These are phyloP conservation scores for Brachionus asplanchnoidis DNA, from an alignment of 1,140 invertebrate genomes.

Conservation along the genomic window DNA sequence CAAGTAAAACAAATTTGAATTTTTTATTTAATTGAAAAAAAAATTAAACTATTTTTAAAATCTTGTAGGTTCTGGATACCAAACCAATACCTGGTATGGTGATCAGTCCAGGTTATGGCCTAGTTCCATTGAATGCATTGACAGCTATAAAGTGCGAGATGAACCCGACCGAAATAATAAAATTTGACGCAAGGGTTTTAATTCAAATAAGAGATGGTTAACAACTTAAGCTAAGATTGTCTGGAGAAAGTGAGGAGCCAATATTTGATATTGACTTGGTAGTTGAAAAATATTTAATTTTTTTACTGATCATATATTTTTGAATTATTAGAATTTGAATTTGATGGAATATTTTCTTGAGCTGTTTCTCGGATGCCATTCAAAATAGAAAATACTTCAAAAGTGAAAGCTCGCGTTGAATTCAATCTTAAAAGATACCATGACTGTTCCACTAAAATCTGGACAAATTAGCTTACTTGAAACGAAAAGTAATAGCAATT, in stretches of 20 bases:
- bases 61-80: slow-evolving; percentile 51
- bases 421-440: slow-evolving; percentile 53
- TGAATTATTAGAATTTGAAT: slow-evolving; percentile 51
- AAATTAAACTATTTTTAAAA: neutral
- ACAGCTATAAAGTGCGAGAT: slow-evolving; percentile 50
- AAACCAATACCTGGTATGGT: slow-evolving; percentile 54
- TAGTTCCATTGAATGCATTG: slow-evolving; percentile 53
- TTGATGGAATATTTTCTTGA: slow-evolving; percentile 55
- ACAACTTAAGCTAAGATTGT: slow-evolving; percentile 53
- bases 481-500: slow-evolving; percentile 23
- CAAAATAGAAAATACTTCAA: slow-evolving; percentile 48
- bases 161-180: slow-evolving; percentile 52
- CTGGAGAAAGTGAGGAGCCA: slow-evolving; percentile 54
- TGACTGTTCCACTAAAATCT: slow-evolving; percentile 50
- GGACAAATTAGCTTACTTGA: slow-evolving; percentile 50
- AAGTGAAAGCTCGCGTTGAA: slow-evolving; percentile 50
- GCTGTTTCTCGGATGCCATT: slow-evolving; percentile 49
- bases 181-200: slow-evolving; percentile 55
- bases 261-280: slow-evolving; percentile 54
- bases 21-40: neutral
- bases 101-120: slow-evolving; percentile 51
- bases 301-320: neutral
- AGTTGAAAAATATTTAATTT: neutral
- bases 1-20: slow-evolving; percentile 47
- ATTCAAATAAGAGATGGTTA: slow-evolving; percentile 52